phyloP scores from a whole-genome alignment of 2,888 invertebrate species.

The Tiliacea citrago region DNA sequence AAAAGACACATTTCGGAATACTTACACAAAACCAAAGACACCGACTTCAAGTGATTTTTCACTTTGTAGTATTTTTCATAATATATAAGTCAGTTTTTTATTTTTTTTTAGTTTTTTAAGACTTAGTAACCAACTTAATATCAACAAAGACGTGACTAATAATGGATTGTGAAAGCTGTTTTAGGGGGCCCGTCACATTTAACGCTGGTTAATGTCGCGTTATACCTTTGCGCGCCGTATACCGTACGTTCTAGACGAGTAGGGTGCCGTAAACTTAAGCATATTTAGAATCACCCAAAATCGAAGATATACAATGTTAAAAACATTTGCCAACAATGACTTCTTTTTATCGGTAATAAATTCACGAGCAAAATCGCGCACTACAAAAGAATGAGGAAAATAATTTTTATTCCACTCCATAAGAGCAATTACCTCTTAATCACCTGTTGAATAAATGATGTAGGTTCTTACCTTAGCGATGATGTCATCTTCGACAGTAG shows the following conservation, averaged over 20 bases:
- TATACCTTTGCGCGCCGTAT: background rate
- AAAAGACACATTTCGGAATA: too few species aligned
- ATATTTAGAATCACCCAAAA: background rate
- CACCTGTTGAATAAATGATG: constrained; percentile 1
- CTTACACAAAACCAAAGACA: too few species aligned
- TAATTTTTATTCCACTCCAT: constrained; percentile 11
- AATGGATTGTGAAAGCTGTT: background rate
- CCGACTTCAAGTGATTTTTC: too few species aligned
- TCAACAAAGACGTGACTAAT: background rate
- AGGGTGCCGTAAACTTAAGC: background rate
- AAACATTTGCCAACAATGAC: background rate
- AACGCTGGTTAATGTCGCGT: background rate
- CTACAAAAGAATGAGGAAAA: constrained; percentile 10
- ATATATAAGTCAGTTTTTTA: too few species aligned
- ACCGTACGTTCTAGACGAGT: background rate
- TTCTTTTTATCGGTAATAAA: background rate
- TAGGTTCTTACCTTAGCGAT: constrained; percentile 90
- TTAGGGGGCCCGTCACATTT: background rate
- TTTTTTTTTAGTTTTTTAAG: background rate
- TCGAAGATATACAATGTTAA: background rate
- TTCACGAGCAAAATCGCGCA: background rate
- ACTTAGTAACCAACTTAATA: background rate
- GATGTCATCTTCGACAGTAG: constrained; percentile 94
- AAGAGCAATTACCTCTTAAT: background rate
- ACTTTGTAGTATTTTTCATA: too few species aligned